phyloP scores from a whole-genome alignment of 64 coral and sea anemone genomes.

The Porites lutea region DNA sequence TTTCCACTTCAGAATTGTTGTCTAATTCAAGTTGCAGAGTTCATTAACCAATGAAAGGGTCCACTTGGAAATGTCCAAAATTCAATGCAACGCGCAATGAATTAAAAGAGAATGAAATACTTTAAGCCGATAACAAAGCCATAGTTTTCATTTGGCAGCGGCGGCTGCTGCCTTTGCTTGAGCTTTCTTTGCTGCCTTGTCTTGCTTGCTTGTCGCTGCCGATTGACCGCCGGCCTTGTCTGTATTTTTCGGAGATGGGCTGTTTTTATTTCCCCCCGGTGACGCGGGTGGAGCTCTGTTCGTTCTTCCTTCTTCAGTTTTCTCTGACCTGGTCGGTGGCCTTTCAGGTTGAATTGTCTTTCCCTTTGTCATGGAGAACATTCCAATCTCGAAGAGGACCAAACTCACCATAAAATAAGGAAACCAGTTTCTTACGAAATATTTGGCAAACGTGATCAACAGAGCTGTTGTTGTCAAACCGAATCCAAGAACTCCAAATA shows the following conservation, averaged over 20 bases:
- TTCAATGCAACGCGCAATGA: no score
- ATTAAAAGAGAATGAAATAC: no score
- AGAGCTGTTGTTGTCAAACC: conserved; percentile 36
- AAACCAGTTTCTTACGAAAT: conserved; percentile 36
- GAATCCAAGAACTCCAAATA: conserved; percentile 32
- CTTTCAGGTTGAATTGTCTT: conserved; percentile 30
- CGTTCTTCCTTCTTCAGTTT: background rate
- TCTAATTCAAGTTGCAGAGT: background rate
- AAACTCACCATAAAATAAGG: conserved; percentile 22
- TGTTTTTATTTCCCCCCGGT: background rate
- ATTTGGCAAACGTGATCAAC: conserved; percentile 21
- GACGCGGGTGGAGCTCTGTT: background rate
- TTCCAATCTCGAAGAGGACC: conserved; percentile 13
- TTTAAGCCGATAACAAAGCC: background rate
- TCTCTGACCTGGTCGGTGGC: conserved; percentile 11
- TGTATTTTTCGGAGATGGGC: background rate
- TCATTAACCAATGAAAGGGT: background rate
- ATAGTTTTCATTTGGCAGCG: background rate
- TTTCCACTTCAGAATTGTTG: no score
- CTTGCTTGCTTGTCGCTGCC: background rate
- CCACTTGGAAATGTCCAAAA: no score
- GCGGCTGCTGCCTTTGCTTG: conserved; percentile 28
- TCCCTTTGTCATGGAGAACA: conserved; percentile 25
- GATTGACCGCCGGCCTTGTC: background rate
- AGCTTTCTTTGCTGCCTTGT: conserved; percentile 35